Evolutionary conservation across 2,113 vertebrate species (phyloP), one percentile per base, ranked within the genome.

Genomic region (Dermatemys mawii): DNA sequence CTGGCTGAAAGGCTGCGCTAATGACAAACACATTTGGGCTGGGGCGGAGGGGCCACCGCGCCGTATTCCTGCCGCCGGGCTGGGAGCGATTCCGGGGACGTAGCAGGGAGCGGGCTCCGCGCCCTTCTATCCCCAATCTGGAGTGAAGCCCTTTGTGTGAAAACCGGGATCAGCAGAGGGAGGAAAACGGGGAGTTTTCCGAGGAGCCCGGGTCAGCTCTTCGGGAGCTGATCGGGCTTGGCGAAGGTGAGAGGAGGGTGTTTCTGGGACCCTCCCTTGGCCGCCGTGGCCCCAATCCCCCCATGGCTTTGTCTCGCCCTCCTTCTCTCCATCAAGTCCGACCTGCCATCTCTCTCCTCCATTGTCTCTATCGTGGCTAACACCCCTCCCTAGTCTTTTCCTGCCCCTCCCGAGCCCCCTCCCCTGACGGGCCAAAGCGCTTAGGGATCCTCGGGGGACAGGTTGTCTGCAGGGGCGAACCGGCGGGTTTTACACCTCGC

Each of bases 1-100:
- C 53, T 13, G 82, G 51, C 75, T 75, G 97, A 95, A 83, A 90
- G 93, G 91, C 82, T 80, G 89, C 60, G 80, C 90, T 99, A 99
- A 99, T 98, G 98, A 98, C 98, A 98, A 98, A 99, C 99, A 99
- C 98, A 98, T 98, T 98, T 98, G 98, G 98, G 94, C 97, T 54
- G 29, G 93, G 96, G 96, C 97, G 95, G 96, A 97, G 97, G 89
- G 98, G 97, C 94, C 98, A 95, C 94, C 84, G 97, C 93, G 97
- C 97, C 95, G 97, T 98, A 96, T 97, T 98, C 97, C 97, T 98
- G 92, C 94, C 87, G 93, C 93, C 93, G 97, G 98, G 98, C 98
- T 98, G 96, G 97, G 82, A 97, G 97, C 93, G 91, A 97, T 96
- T 96, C 48, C 29, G 88, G 50, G 78, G 95, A 78, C 90, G 84